Evolutionary conservation across 2,888 invertebrate species (phyloP), one percentile per base, ranked within the genome.

Genomic region (Andricus quercusramuli): DNA sequence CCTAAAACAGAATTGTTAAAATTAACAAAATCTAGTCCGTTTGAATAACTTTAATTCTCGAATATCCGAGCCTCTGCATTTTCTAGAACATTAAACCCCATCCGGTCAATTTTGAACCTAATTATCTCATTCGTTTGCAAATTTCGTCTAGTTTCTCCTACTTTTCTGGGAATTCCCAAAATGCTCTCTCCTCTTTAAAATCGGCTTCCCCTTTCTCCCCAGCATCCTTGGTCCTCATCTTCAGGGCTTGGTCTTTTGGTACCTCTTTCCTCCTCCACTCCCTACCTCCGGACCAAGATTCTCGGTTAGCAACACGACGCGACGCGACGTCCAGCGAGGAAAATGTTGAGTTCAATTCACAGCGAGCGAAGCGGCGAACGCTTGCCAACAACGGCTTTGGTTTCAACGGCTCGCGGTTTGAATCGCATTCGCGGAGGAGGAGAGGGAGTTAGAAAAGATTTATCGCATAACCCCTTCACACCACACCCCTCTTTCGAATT

Each of bases 251-350:
- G 56, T 51, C 11, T 22, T 22, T 62, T 62, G 62, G 74, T 56
- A 56, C 74, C 56, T 56, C 56, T 56, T 32, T 78, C 81, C 79
- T 83, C 70, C 78, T 78, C 67, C 74, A n/a, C 78, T 77, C 62
- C 80, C 77, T 82, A 80, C 83, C 82, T 66, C 79, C 80, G 83
- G 84, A 78, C 83, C 83, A 62, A 25, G 67, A 79, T 80, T 79
- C 80, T 83, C 77, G 82, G 80, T 81, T 81, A 85, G 83, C 84
- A 82, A 82, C 79, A 78, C 82, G 78, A 62, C 56, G 82, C 44
- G 44, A 44, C 44, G 20, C 68, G 68, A 80, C 78, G 62, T 78
- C 68, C n/a, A 65, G 32, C 78, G 79, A 79, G 83, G 77, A 81
- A 62, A 62, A 62, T 62, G 62, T 62, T 62, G 62, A 62, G 25